Evolutionary conservation across 1,140 invertebrate genomes (phyloP).

Genomic region (Drosophila santomea): DNA sequence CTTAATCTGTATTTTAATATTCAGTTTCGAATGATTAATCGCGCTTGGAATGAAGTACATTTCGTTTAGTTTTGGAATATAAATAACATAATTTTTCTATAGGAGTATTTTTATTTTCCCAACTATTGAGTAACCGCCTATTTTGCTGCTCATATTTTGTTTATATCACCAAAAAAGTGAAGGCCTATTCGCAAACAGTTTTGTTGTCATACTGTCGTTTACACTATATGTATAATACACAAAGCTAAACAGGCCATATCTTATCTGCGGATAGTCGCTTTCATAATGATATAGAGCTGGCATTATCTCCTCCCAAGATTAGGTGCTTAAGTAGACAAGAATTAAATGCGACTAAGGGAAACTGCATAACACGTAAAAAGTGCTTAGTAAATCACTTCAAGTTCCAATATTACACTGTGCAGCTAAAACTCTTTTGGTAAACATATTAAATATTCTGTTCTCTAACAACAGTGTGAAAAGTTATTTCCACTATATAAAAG

Average conservation of each 20-base stretch:
- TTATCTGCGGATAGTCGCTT: constrained; percentile 38
- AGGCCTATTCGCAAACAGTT: constrained; percentile 13
- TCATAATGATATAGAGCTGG: constrained; percentile 25
- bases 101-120: no score
- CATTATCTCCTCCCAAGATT: constrained; percentile 33
- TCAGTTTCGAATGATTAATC: background rate
- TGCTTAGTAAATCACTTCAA: background rate
- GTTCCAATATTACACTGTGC: background rate
- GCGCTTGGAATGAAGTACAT: no score
- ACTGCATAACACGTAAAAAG: constrained; percentile 3
- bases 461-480: background rate
- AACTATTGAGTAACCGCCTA: background rate
- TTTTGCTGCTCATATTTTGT: constrained; percentile 8
- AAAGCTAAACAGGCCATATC: constrained; percentile 16
- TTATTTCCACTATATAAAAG: background rate
- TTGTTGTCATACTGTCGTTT: constrained; percentile 11
- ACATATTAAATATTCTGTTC: background rate
- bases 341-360: constrained; percentile 13
- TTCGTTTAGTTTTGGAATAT: no score
- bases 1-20: no score
- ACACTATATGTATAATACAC: constrained; percentile 44
- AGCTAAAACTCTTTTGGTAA: no score
- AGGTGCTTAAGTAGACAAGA: constrained; percentile 14
- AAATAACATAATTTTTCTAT: no score
- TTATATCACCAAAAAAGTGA: constrained; percentile 13